phyloP scores from a whole-genome alignment of 2,888 invertebrate genomes.

The Omphaloscelis lunosa region DNA sequence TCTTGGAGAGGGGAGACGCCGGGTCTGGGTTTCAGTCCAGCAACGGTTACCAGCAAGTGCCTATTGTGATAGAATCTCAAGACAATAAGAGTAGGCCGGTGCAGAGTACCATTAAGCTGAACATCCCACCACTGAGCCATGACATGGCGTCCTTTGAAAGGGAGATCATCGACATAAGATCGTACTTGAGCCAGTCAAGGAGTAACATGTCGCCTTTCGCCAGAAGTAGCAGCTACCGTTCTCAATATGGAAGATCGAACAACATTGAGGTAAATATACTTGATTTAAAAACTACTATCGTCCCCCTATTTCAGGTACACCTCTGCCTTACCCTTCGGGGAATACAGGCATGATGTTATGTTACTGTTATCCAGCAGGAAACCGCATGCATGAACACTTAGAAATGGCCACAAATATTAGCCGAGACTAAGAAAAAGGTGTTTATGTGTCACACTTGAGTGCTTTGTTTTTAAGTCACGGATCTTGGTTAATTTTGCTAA shows the following conservation, averaged over 20 bases:
- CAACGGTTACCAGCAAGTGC: slow-evolving; percentile 92
- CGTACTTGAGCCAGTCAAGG: slow-evolving; percentile 93
- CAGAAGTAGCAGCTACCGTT: slow-evolving; percentile 93
- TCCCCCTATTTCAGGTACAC: too few species aligned
- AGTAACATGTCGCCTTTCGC: slow-evolving; percentile 94
- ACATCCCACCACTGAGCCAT: slow-evolving; percentile 84
- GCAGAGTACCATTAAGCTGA: slow-evolving; percentile 84
- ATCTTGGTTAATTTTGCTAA: slow-evolving; percentile 30
- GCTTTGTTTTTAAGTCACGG: slow-evolving; percentile 58
- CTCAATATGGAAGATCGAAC: slow-evolving; percentile 92
- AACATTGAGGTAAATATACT: slow-evolving; percentile 84
- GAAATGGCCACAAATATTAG: slow-evolving; percentile 18
- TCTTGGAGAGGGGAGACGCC: slow-evolving; percentile 81
- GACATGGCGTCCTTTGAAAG: slow-evolving; percentile 90
- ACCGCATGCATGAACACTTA: slow-evolving; percentile 2
- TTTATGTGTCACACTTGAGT: slow-evolving; percentile 40
- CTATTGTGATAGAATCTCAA: slow-evolving; percentile 91
- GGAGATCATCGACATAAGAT: slow-evolving; percentile 93
- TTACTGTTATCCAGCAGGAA: neutral
- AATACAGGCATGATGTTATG: neutral
- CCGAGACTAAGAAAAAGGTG: slow-evolving; percentile 42
- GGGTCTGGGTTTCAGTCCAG: slow-evolving; percentile 74
- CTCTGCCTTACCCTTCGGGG: too few species aligned
- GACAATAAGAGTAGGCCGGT: slow-evolving; percentile 80
- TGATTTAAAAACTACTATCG: neutral